Evolutionary conservation across 2,113 vertebrate species (phyloP).

Genomic region (Myxocyprinus asiaticus): DNA sequence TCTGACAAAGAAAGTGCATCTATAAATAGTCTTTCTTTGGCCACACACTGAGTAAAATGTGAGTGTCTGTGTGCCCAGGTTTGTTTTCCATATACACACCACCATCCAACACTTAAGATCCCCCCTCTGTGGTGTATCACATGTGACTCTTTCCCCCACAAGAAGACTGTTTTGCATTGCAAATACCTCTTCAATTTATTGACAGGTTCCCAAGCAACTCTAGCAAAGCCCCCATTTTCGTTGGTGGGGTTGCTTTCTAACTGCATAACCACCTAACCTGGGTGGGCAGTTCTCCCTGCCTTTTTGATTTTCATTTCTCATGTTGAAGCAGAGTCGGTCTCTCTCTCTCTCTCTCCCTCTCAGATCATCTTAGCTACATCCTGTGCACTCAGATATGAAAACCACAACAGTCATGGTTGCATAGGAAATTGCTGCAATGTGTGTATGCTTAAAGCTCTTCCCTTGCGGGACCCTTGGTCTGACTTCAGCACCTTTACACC

Average conservation of each 20-base stretch:
- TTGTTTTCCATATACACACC: constrained; percentile 59
- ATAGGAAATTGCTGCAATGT: constrained; percentile 48
- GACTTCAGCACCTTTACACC: constrained; percentile 10
- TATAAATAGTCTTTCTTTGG: constrained; percentile 73
- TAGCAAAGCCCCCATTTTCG: constrained; percentile 26
- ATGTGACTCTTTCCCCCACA: constrained; percentile 12
- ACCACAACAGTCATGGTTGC: constrained; percentile 57
- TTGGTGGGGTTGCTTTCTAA: constrained; percentile 13
- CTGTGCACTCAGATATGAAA: constrained; percentile 49
- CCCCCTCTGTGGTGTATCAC: constrained; percentile 8
- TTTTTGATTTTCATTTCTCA: constrained; percentile 11
- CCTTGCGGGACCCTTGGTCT: constrained; percentile 26
- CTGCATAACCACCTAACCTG: not conserved
- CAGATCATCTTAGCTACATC: constrained; percentile 53
- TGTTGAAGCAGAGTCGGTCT: not conserved
- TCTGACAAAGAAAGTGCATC: constrained; percentile 54
- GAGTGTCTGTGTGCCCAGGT: constrained; percentile 40
- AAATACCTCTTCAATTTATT: constrained; percentile 52
- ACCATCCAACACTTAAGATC: constrained; percentile 52
- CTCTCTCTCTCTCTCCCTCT: constrained; percentile 12
- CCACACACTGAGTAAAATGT: constrained; percentile 62
- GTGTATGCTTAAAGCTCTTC: constrained; percentile 17
- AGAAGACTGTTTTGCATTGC: constrained; percentile 54
- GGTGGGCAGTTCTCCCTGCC: not conserved
- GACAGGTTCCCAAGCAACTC: constrained; percentile 40